phyloP scores from a whole-genome alignment of 2,113 vertebrate species.

The Petrocephalus zakoni region DNA sequence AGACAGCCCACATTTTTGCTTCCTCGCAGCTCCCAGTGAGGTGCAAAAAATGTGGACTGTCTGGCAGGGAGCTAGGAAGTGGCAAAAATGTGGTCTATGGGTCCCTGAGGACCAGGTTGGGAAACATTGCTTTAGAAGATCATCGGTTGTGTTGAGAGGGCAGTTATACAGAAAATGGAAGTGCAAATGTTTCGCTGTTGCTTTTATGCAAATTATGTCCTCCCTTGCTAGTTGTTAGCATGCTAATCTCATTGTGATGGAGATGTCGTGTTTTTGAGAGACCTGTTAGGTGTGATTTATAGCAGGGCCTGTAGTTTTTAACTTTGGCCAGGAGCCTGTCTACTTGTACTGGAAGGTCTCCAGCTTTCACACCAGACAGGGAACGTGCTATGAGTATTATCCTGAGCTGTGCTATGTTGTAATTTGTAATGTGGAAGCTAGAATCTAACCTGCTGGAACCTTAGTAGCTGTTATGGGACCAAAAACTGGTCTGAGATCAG shows the following conservation, averaged over 20 bases:
- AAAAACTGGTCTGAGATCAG: neutral
- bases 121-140: neutral
- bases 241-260: neutral
- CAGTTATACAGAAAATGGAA: neutral
- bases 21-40: neutral
- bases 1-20: neutral
- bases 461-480: neutral
- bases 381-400: neutral
- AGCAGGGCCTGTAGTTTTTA: neutral
- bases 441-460: neutral
- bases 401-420: neutral
- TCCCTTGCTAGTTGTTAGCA: neutral
- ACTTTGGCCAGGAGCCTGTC: neutral
- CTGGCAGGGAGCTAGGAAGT: neutral
- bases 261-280: constrained; percentile 1
- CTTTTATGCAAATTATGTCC: neutral
- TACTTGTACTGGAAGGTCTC: neutral
- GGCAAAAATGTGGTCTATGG: neutral
- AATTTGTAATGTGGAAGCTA: neutral
- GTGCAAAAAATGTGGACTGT: neutral
- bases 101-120: neutral
- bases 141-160: neutral
- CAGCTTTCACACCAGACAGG: neutral
- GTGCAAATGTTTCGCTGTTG: neutral
- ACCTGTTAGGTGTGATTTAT: neutral